Conservation (phyloP, 2,113 vertebrate species). For the Choloepus hoffmanni region DNA sequence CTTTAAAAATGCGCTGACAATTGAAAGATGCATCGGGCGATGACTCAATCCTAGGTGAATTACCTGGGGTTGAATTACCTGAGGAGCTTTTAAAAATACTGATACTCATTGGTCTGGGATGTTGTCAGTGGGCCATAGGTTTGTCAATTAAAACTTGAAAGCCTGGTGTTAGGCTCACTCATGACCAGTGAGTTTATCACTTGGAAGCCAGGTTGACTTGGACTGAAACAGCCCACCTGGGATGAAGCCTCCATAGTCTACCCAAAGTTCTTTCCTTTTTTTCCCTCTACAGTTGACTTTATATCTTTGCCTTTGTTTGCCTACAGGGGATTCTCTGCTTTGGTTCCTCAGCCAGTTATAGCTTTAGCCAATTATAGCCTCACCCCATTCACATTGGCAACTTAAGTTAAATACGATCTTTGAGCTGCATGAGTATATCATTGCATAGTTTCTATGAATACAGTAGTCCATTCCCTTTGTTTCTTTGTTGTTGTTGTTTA, state of each 20-base stretch:
- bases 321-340: neutral
- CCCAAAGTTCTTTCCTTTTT: neutral
- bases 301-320: neutral
- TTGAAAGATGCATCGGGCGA: neutral
- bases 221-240: neutral
- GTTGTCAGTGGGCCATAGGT: neutral
- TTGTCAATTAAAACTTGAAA: neutral
- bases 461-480: neutral
- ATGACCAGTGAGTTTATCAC: neutral
- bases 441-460: neutral
- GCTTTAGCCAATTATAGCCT: neutral
- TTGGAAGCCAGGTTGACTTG: neutral
- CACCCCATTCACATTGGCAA: neutral
- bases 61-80: neutral
- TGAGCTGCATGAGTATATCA: neutral
- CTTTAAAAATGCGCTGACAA: neutral
- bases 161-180: neutral
- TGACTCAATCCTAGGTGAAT: neutral
- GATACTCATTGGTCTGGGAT: neutral
- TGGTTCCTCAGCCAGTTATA: neutral
- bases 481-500: neutral
- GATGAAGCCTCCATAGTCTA: neutral
- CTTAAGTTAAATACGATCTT: neutral
- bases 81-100: neutral
- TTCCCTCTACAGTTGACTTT: neutral